phyloP scores from a whole-genome alignment of 2,888 invertebrate species.

The Resseliella maxima region DNA sequence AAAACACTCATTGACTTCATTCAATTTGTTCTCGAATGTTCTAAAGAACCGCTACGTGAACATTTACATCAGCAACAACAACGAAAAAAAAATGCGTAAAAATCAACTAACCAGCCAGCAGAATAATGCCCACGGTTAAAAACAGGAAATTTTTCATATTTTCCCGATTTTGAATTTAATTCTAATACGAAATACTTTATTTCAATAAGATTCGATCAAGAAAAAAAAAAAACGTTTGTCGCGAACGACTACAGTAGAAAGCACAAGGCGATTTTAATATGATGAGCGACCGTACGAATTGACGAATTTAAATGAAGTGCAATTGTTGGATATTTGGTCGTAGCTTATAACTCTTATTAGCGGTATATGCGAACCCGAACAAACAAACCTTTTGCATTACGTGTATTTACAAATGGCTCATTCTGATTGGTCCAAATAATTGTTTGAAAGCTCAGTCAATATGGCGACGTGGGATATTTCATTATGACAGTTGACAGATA shows the following conservation, averaged over 20 bases:
- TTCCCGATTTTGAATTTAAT: neutral
- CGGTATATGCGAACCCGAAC: neutral
- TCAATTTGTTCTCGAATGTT: slow-evolving; percentile 6
- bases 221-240: neutral
- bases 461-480: slow-evolving; percentile 22
- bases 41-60: neutral
- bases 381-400: slow-evolving; percentile 5
- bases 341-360: neutral
- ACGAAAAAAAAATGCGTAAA: neutral
- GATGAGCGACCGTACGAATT: neutral
- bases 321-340: neutral
- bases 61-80: neutral
- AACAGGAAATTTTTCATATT: slow-evolving; percentile 68
- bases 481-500: neutral
- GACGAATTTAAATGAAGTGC: slow-evolving; percentile 26
- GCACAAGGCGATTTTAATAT: neutral
- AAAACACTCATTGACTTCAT: neutral
- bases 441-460: neutral
- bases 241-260: neutral
- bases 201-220: neutral
- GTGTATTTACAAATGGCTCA: slow-evolving; percentile 61
- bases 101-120: slow-evolving; percentile 67
- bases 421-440: slow-evolving; percentile 64
- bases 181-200: neutral
- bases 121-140: slow-evolving; percentile 66